Evolutionary conservation across 1,140 invertebrate species (phyloP).

Genomic region (Rhyzopertha dominica): DNA sequence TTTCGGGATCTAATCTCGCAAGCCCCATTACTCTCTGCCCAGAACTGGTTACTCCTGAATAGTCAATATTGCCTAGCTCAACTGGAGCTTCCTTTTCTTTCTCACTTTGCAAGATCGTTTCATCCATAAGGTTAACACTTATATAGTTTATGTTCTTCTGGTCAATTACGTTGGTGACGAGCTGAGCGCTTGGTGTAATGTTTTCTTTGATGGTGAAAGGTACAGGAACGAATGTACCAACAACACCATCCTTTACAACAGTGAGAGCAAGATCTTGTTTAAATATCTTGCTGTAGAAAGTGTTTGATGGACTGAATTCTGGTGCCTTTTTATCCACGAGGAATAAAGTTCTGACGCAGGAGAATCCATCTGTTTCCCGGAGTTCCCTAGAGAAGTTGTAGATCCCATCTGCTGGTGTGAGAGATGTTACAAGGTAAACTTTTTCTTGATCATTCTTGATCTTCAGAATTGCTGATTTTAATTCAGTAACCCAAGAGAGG

Average conservation of each 20-base stretch:
- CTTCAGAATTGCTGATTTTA: conserved; percentile 19
- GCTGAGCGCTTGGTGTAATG: conserved; percentile 10
- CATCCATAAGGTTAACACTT: conserved; percentile 37
- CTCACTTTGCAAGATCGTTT: conserved; percentile 35
- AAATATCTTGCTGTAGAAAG: conserved; percentile 22
- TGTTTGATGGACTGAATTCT: conserved; percentile 19
- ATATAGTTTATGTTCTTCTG: conserved; percentile 31
- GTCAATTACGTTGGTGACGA: conserved; percentile 22
- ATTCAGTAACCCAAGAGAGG: conserved; percentile 33
- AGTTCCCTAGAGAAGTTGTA: conserved; percentile 31
- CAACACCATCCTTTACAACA: conserved; percentile 29
- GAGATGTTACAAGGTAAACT: conserved; percentile 26
- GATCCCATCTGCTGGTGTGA: conserved; percentile 37
- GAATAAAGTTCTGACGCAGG: conserved; percentile 29
- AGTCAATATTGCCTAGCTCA: conserved; percentile 40
- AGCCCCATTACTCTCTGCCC: conserved; percentile 36
- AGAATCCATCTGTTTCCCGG: conserved; percentile 23
- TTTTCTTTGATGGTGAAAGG: conserved; percentile 30
- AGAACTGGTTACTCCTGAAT: conserved; percentile 27
- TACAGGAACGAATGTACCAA: conserved; percentile 28
- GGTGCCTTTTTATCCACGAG: conserved; percentile 32
- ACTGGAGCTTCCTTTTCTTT: conserved; percentile 20
- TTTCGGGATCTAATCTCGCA: conserved; percentile 32
- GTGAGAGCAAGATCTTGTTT: conserved; percentile 27
- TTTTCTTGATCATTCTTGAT: conserved; percentile 21